phyloP scores from a whole-genome alignment of 1,140 invertebrate genomes.

The Atta texana region DNA sequence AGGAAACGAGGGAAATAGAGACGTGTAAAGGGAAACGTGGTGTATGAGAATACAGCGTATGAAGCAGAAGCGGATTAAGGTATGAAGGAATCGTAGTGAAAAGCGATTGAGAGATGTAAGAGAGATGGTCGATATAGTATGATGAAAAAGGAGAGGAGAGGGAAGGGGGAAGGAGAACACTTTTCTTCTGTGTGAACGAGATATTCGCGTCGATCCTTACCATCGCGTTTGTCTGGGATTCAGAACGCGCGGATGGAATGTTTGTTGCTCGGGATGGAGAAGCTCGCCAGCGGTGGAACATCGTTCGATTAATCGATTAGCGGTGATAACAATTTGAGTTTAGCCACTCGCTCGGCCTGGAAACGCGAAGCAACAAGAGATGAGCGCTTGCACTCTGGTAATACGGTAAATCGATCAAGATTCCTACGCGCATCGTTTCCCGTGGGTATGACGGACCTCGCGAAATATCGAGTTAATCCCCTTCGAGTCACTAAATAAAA shows the following conservation, averaged over 20 bases:
- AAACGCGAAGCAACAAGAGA: slow-evolving; percentile 47
- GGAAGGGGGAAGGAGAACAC: too few species aligned
- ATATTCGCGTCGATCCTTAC: slow-evolving; percentile 21
- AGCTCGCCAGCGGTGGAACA: slow-evolving; percentile 15
- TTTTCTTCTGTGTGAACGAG: slow-evolving; percentile 10
- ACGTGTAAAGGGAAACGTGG: too few species aligned
- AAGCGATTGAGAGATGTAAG: not conserved
- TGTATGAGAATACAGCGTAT: not conserved
- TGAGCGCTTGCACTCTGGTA: slow-evolving; percentile 29
- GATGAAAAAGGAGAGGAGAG: not conserved
- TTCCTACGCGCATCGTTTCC: not conserved
- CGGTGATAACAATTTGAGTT: slow-evolving; percentile 56
- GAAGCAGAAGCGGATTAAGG: not conserved
- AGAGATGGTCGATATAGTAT: not conserved
- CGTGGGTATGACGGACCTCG: not conserved
- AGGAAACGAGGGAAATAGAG: not conserved
- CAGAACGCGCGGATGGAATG: slow-evolving; percentile 52
- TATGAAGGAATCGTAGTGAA: not conserved
- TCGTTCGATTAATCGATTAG: slow-evolving; percentile 55
- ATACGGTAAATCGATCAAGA: slow-evolving; percentile 16
- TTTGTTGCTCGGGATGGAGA: slow-evolving; percentile 45
- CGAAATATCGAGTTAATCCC: slow-evolving; percentile 3
- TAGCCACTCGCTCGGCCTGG: slow-evolving; percentile 44
- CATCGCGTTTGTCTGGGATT: slow-evolving; percentile 42
- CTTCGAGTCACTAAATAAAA: slow-evolving; percentile 1